Evolutionary conservation across 2,797 vertebrate genomes (phyloP).

Genomic region (Benthosema pterotum): DNA sequence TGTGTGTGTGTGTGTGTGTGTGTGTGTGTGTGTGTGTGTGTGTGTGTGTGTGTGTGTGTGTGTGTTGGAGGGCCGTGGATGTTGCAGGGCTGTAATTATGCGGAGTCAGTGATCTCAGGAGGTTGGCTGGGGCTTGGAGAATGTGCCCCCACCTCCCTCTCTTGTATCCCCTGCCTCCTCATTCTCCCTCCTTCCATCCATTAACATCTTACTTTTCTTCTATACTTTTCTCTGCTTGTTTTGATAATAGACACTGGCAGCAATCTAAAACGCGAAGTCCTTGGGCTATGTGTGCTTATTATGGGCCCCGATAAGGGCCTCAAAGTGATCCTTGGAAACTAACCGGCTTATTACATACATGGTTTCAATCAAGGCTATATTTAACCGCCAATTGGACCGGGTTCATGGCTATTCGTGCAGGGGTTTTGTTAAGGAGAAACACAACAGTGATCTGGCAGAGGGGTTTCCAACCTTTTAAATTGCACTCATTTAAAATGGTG

Average conservation of each 20-base stretch:
- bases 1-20: neutral
- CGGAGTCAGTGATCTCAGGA: constrained; percentile 49
- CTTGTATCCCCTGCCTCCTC: neutral
- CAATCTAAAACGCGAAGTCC: neutral
- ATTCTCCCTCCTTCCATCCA: neutral
- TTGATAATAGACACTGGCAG: no score
- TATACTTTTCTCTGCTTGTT: neutral
- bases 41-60: constrained; percentile 14
- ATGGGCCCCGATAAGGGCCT: no score
- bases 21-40: constrained; percentile 1
- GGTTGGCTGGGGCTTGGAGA: constrained; percentile 43
- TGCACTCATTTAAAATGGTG: no score
- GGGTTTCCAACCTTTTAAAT: no score
- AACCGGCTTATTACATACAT: no score
- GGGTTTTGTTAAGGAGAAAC: constrained; percentile 18
- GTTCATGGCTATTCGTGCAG: constrained; percentile 5
- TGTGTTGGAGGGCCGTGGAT: constrained; percentile 12
- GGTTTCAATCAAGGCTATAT: no score
- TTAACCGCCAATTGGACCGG: neutral
- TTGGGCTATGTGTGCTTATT: no score
- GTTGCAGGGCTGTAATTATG: constrained; percentile 52
- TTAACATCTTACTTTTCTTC: neutral
- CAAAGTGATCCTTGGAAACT: no score
- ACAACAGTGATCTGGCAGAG: no score
- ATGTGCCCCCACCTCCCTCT: constrained; percentile 27